Evolutionary conservation across 1,140 invertebrate species (phyloP), one percentile per base, ranked within the genome.

Genomic region (Diorhabda sublineata): DNA sequence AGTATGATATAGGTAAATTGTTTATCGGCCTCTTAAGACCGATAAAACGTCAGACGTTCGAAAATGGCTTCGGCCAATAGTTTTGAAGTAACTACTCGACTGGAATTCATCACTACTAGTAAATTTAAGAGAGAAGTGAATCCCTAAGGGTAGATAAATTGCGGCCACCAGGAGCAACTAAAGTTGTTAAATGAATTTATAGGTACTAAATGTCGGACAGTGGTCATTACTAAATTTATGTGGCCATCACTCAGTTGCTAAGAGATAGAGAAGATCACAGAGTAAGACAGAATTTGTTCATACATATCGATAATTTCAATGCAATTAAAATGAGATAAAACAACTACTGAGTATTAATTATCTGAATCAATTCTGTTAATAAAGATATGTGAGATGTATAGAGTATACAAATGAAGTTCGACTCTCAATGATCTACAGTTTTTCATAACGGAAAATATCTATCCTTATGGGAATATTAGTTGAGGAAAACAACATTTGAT

Each of bases 171-270:
- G 75, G 75, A 77, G 69, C 73, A 72, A 76, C 74, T 76, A 77
- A 79, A 79, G 77, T 79, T 79, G 77, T 79, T 79, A 77, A 79
- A 79, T 79, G 76, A 79, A 79, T 79, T 79, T 79, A 79, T 74
- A 72, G 76, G 70, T 71, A 73, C 74, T 75, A 63, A 69, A 77
- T 72, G 74, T 75, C 74, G 71, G 77, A 76, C 75, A 74, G 60
- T 73, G 76, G 77, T 77, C 77, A 75, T 78, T 77, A 73, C 75
- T 43, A 66, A 78, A 77, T 77, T 78, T 78, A 78, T 75, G 61
- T 71, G 59, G 66, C 66, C 68, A 70, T 72, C 69, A 59, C 57
- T 72, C 57, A 72, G 56, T 72, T 72, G 69, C 69, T 71, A 72
- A 62, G 65, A 68, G 63, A 26, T 26, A 64, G 59, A 68, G 68